Percentiles rank a stretch among this genome's conserved stretches.
These are phyloP conservation scores for Agelastica alni DNA, from an alignment of 2,888 invertebrate species.

Conservation along the genomic window DNA sequence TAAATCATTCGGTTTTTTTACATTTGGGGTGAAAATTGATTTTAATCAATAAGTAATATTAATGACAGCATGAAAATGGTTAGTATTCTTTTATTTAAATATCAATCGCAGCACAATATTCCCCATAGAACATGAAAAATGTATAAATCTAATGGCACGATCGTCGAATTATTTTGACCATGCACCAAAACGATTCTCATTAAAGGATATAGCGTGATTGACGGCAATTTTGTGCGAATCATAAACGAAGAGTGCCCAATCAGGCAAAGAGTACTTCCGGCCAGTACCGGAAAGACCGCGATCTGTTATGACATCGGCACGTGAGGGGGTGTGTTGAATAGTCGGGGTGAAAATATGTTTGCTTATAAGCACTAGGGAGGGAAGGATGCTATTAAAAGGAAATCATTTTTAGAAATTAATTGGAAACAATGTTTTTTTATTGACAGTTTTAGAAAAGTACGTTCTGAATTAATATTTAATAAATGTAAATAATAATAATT, in stretches of 20 bases:
- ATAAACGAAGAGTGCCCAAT: constrained; percentile 53
- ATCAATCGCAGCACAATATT: constrained; percentile 52
- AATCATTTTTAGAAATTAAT: no score
- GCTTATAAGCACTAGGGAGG: no score
- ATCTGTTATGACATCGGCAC: constrained; percentile 47
- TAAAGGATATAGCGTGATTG: constrained; percentile 52
- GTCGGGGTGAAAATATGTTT: constrained; percentile 23
- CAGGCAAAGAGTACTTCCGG: constrained; percentile 52
- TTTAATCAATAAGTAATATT: constrained; percentile 45
- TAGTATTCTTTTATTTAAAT: neutral
- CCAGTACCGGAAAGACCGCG: constrained; percentile 45
- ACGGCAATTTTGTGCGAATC: constrained; percentile 46
- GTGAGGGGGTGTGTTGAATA: constrained; percentile 28
- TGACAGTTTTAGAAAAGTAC: no score
- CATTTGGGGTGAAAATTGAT: no score
- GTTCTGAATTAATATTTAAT: no score
- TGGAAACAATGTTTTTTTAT: no score
- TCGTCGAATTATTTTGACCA: constrained; percentile 36
- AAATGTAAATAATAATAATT: no score
- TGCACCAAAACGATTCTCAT: constrained; percentile 51
- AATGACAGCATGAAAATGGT: neutral
- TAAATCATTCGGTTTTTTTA: no score
- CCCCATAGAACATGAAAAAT: constrained; percentile 52
- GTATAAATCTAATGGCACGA: constrained; percentile 32
- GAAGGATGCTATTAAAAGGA: no score